phyloP scores from a whole-genome alignment of 1,140 invertebrate genomes.

The Meteorus sp. region DNA sequence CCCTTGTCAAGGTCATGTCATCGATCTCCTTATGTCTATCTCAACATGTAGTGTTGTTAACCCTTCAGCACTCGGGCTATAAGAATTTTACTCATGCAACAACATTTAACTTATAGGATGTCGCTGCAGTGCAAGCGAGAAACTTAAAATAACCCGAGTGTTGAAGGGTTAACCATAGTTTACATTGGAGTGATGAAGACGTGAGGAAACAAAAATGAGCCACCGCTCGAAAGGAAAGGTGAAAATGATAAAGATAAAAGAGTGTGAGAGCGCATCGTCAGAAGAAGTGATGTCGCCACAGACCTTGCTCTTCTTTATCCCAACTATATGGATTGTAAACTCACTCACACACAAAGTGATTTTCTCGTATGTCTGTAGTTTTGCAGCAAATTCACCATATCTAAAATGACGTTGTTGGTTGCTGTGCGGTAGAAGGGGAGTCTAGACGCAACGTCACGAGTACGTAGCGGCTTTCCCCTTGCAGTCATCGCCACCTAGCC shows the following conservation, averaged over 20 bases:
- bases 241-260: neutral
- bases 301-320: conserved; percentile 18
- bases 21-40: neutral
- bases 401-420: conserved; percentile 42
- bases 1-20: conserved; percentile 19
- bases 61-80: neutral
- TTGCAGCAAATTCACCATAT: conserved; percentile 16
- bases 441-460: conserved; percentile 60
- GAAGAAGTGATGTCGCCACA: conserved; percentile 9
- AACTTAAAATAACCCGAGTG: neutral
- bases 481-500: conserved; percentile 34
- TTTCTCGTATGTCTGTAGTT: neutral
- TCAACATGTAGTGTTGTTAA: too few species aligned
- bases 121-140: too few species aligned
- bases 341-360: neutral
- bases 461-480: conserved; percentile 49
- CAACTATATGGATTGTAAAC: neutral
- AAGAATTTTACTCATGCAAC: too few species aligned
- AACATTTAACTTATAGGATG: too few species aligned
- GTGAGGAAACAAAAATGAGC: too few species aligned
- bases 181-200: too few species aligned
- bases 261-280: conserved; percentile 8
- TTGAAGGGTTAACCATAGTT: too few species aligned
- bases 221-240: too few species aligned
- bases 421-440: conserved; percentile 55